Base-by-base conservation (phyloP, 2,888 invertebrate genomes). In the Aromia moschata region DNA sequence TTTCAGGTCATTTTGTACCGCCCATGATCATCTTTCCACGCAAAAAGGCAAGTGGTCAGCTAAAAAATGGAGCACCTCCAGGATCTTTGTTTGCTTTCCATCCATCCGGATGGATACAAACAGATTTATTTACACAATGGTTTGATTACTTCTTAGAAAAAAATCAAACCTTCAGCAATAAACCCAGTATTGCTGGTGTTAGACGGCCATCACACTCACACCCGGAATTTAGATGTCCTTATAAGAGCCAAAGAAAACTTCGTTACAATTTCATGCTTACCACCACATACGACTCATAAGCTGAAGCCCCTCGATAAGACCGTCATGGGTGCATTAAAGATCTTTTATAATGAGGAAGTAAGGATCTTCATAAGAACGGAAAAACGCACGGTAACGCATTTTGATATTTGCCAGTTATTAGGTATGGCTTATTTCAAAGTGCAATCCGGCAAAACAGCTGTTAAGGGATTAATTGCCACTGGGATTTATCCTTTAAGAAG, bases 181-280 rank as follows among this genome's bases (percentile, higher is more conserved):
- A 18, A 51, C 11, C 58, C 54, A 31, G 38, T 58, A 2, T 20
- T 58, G 1, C 25, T 58, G 4, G 18, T 58, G 12, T 11, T 58
- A 15, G 53, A 53, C 40, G 58, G 52, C 10, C 46, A 46, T 20
- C 33, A 45, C 15, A 46, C 41, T 11, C 53, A 58, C 33, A 53
- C 53, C n/a, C 25, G 46, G 15, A 58, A 53, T 33, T n/a, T 57
- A 10, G 57, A 52, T 12, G 40, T 53, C 9, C 25, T 58, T 12
- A 9, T n/a, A 11, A 36, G 33, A 2, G 53, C 30, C 11, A 31
- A 36, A 46, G 14, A 54, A 12, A 53, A 46, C 47, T 18, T 18
- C 41, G 46, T n/a, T n/a, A n/a, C 7, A 25, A 25, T 25, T 25
- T 25, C 25, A 25, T 7, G n/a, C n/a, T n/a, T 25, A 7, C 7